Evolutionary conservation across 2,888 invertebrate genomes (phyloP).

Genomic region (Operophtera brumata): DNA sequence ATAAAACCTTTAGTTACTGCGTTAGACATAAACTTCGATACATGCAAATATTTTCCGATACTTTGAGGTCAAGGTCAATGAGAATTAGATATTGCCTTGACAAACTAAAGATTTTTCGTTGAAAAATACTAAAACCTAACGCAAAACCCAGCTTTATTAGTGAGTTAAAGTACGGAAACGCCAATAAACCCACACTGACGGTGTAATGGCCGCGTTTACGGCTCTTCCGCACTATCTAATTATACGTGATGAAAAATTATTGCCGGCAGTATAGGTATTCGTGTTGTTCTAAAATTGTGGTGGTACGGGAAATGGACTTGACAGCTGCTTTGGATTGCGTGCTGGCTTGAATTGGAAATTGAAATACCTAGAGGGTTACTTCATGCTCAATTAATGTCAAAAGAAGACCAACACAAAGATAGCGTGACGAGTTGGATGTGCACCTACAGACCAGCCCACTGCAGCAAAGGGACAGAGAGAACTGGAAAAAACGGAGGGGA

Average conservation of each 20-base stretch:
- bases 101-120: too few relatives aligned
- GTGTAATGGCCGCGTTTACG: slow-evolving; percentile 26
- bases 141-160: slow-evolving; percentile 15
- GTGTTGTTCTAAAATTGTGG: background rate
- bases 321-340: too few relatives aligned
- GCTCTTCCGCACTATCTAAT: slow-evolving; percentile 31
- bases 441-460: too few relatives aligned
- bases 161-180: slow-evolving; percentile 12
- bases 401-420: too few relatives aligned
- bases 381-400: background rate
- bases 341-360: background rate
- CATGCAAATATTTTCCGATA: too few relatives aligned
- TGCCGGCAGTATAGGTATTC: background rate
- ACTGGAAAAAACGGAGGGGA: too few relatives aligned
- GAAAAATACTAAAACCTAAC: background rate
- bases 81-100: too few relatives aligned
- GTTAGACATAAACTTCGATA: too few relatives aligned
- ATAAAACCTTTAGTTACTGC: too few relatives aligned
- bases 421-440: too few relatives aligned
- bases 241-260: slow-evolving; percentile 30
- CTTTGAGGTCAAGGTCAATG: too few relatives aligned
- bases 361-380: background rate
- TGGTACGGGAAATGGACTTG: background rate
- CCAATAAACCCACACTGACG: slow-evolving; percentile 18
- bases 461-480: too few relatives aligned